Base-by-base conservation (phyloP, 1,140 invertebrate species). In the Drepana arcuata region DNA sequence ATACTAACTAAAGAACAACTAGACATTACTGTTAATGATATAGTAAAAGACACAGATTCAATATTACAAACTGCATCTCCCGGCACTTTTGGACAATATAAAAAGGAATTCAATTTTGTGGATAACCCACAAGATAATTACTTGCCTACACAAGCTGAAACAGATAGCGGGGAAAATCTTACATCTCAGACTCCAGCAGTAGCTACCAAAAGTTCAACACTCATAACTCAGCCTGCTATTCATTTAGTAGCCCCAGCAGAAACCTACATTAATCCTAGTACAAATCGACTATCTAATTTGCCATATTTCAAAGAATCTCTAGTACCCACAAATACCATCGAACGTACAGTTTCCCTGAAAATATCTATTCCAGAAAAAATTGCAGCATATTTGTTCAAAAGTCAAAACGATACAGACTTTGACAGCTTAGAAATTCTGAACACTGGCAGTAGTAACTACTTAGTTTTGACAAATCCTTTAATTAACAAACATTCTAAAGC, bases 281-380 rank as follows among this genome's bases (percentile, higher is more conserved):
- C 28, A 38, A 81, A 78, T 35, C 48, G 36, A 33, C 24, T 77
- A 27, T 48, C 64, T 7, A 63, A 59, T 41, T 58, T 82, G 39
- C 71, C 74, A 11, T 82, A 57, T 41, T 61, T 57, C 18, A 70
- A 68, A 50, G 62, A 78, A 58, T 42, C 65, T 16, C 23, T 39
- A 7, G 13, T 58, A 7, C 61, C 56, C 16, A n/a, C n/a, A n/a
- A 47, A 73, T 29, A 77, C 68, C 10, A 78, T 79, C 14, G 73
- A 82, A 51, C 64, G 73, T 55, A 79, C 69, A 7, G 73, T 82
- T 27, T 74, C 73, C 14, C 53, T 82, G 37, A 79, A 79, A 69
- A 78, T 82, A 28, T 72, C 73, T 5, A 64, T 82, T 28, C 78
- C 78, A 1, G 71, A 82, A 64, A 71, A 64, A 45, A 48, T 77